These are phyloP conservation scores for Malurus elegans DNA, from an alignment of 2,113 vertebrate species.

Conservation along the genomic window DNA sequence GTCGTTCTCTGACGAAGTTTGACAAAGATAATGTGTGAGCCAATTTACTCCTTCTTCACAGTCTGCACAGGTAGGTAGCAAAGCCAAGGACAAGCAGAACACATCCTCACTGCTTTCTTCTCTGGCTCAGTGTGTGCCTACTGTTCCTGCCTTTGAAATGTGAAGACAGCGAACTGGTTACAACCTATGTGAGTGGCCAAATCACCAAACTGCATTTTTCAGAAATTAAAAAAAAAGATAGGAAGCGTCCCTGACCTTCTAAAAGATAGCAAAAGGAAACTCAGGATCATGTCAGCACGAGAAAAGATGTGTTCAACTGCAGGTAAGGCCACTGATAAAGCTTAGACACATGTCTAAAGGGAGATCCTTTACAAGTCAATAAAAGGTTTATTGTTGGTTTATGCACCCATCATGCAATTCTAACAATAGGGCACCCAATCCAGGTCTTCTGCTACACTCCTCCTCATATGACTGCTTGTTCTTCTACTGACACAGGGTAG, in stretches of 20 bases:
- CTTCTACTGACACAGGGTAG: neutral
- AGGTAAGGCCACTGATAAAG: neutral
- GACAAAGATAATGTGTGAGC: neutral
- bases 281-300: neutral
- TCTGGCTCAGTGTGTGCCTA: neutral
- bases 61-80: neutral
- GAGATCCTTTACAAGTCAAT: neutral
- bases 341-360: neutral
- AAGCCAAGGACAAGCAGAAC: neutral
- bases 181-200: neutral
- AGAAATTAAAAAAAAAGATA: neutral
- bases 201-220: neutral
- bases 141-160: neutral
- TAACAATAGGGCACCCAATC: neutral
- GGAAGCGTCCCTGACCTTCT: neutral
- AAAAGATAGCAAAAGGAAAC: neutral
- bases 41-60: neutral
- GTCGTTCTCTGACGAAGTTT: neutral
- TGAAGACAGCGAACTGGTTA: neutral
- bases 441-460: neutral
- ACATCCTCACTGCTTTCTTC: neutral
- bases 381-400: neutral
- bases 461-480: neutral
- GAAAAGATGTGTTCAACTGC: neutral
- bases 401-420: neutral